Base-by-base conservation (phyloP, 30 jellyfish, hydroid and myxozoan genomes). In the Calvadosia cruxmelitensis region DNA sequence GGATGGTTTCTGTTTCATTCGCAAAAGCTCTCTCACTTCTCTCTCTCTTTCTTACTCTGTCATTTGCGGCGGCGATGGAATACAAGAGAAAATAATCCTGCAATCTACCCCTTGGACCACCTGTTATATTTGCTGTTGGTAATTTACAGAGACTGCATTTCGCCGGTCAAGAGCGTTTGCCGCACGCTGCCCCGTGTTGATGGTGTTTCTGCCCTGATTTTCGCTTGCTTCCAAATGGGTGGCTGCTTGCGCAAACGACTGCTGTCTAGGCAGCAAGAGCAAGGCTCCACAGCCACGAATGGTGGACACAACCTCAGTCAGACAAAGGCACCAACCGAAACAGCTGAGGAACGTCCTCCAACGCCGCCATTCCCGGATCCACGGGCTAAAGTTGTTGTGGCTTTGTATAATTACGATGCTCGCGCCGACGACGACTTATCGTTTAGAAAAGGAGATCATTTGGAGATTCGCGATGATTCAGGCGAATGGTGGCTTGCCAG, bases 401-500 rank as follows among this genome's bases (percentile, higher is more conserved):
- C 93, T 1, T 33, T 87, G n/a, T 87, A 87, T 62, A 71, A 65
- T 25, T 87, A 87, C 72, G 87, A 83, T 53, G 93, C 93, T 27
- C 64, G 97, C 28, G 70, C 94, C 0, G 97, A 80, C 10, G 97
- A 76, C 53, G 97, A 87, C 68, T 61, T 87, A 64, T 52, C 94
- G 31, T 87, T 87, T 48, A 75, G 49, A 16, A 87, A 80, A 71
- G 97, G 94, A 3, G 97, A 87, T 50, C 75, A 34, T 2, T 75
- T 87, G 35, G 97, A 87, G 67, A 75, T 87, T 25, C 69, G 93
- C 49, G 93, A 87, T 62, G 89, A 80, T 67, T 48, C 72, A 1
- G 89, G 90, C 0, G 94, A 80, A 68, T 87, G 97, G 97, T 87
- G 97, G 97, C 65, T 57, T 50, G 97, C 97, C 10, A 68, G 97